phyloP scores from a whole-genome alignment of 2,888 invertebrate species.

The Tetropium fuscum region DNA sequence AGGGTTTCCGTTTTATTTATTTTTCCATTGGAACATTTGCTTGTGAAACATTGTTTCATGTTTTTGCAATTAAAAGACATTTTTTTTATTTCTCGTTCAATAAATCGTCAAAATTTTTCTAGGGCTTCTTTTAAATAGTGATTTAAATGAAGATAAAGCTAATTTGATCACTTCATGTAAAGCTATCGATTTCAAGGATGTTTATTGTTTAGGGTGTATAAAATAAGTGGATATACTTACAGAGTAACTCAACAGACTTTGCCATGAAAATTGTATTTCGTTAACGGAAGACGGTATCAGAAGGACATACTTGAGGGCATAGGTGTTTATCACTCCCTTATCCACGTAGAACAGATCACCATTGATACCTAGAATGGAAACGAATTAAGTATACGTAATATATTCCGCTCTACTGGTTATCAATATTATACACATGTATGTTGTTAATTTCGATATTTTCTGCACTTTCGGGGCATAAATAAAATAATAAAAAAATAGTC shows the following conservation, averaged over 20 bases:
- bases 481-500: too few species aligned
- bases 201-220: too few species aligned
- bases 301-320: constrained; percentile 90
- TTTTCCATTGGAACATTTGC: too few species aligned
- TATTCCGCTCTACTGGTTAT: not conserved
- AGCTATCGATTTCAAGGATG: not conserved
- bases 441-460: not conserved
- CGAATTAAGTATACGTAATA: constrained; percentile 6
- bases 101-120: too few species aligned
- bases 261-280: constrained; percentile 92
- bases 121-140: too few species aligned
- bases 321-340: constrained; percentile 91
- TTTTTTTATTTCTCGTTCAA: too few species aligned
- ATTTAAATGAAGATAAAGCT: not conserved
- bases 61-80: too few species aligned
- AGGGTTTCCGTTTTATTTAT: too few species aligned
- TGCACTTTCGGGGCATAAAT: too few species aligned
- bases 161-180: not conserved
- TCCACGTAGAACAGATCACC: constrained; percentile 92
- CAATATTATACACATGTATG: not conserved
- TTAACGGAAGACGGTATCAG: constrained; percentile 88
- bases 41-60: too few species aligned
- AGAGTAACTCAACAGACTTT: constrained; percentile 80
- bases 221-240: constrained; percentile 41
- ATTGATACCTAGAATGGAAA: constrained; percentile 77